These are phyloP conservation scores for Drosophila mayri DNA, from an alignment of 1,140 invertebrate genomes.

Conservation along the genomic window DNA sequence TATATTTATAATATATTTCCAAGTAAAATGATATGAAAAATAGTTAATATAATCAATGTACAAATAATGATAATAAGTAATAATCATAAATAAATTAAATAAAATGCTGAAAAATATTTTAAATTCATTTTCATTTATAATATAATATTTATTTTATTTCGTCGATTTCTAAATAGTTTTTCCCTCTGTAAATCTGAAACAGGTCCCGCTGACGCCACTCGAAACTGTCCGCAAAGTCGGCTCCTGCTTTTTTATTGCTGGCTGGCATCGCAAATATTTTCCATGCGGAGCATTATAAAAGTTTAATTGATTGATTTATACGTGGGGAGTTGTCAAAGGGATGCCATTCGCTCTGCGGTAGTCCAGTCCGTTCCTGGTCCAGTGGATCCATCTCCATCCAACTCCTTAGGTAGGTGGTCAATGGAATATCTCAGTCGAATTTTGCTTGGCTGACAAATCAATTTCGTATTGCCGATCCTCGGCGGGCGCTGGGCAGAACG, in stretches of 20 bases:
- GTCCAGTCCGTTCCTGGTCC: conserved; percentile 29
- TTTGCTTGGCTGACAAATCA: conserved; percentile 74
- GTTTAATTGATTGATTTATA: conserved; percentile 84
- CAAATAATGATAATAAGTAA: no score
- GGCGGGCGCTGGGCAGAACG: conserved; percentile 4
- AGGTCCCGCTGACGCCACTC: conserved; percentile 49
- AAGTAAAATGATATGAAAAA: no score
- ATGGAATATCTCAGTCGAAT: conserved; percentile 52
- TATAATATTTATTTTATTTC: neutral
- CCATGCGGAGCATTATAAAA: conserved; percentile 72
- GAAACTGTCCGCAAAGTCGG: conserved; percentile 6
- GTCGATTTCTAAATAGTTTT: no score
- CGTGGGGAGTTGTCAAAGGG: conserved; percentile 54
- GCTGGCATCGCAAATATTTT: conserved; percentile 60
- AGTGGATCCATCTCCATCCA: neutral
- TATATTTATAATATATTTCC: neutral
- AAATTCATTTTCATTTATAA: neutral
- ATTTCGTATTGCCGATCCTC: conserved; percentile 46
- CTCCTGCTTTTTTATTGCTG: conserved; percentile 31
- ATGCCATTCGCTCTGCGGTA: conserved; percentile 44
- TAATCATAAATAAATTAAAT: no score
- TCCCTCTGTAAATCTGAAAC: conserved; percentile 11
- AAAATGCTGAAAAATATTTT: neutral
- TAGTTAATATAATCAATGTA: no score
- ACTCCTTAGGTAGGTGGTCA: conserved; percentile 70